Base-by-base conservation (phyloP, 2,888 invertebrate species). In the Pterostichus madidus region DNA sequence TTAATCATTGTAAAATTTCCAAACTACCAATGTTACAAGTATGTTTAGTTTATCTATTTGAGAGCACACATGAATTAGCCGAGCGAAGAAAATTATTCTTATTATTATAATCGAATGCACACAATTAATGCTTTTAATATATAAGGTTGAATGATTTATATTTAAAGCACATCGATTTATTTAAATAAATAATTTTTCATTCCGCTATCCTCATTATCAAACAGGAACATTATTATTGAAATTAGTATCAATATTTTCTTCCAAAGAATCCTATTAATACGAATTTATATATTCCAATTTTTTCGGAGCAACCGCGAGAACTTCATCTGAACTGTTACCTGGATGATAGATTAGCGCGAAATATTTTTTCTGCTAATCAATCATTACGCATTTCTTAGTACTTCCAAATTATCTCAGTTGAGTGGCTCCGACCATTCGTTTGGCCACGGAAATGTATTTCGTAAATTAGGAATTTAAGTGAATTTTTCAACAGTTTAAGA, bases 321-420 rank as follows among this genome's bases (percentile, higher is more conserved):
- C 32, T 52, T 75, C 52, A 75, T 75, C 52, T 31, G 1, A 75
- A 31, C 52, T 31, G 46, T 52, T 49, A 49, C 13, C 32, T 75
- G 49, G 6, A 52, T 52, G 75, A 75, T 75, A 49, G 75, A 75
- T 75, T 75, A 75, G 31, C n/a, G 52, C n/a, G 71, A 71, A 68
- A 75, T 46, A 11, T 52, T 75, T 75, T 75, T 52, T 31, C 52
- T 32, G 31, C 31, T 75, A 75, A 75, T 75, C 75, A n/a, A 75
- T 75, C 75, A 75, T 75, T 75, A 52, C 52, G 13, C 15, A 15
- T 71, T 71, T 75, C 75, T 75, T 31, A 52, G 61, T 32, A 24
- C 17, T 7, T 75, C 5, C 32, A 49, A 75, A 75, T 49, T 52
- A 75, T 75, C 49, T 75, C 8, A 17, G 3, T 11, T 32, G n/a